phyloP scores from a whole-genome alignment of 2,797 vertebrate species.

The Hylomyscus alleni region DNA sequence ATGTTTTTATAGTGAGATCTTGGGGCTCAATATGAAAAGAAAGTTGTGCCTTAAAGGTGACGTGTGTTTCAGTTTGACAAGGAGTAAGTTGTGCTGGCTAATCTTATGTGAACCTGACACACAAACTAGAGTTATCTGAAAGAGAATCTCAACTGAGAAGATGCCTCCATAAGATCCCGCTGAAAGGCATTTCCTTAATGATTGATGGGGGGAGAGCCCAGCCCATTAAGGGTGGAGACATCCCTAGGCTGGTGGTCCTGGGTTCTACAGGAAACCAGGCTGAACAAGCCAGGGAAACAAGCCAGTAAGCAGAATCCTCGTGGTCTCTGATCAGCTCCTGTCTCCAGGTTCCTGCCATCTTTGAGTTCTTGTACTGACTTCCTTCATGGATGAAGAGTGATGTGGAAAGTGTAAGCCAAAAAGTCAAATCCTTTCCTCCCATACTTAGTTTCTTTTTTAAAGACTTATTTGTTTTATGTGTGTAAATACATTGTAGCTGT shows the following conservation, averaged over 20 bases:
- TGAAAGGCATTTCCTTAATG: background rate
- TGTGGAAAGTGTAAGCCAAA: too few species aligned
- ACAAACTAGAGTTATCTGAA: background rate
- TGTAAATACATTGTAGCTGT: too few species aligned
- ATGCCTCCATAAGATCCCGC: too few species aligned
- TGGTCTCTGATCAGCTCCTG: background rate
- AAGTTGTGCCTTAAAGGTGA: background rate
- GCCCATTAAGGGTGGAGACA: background rate
- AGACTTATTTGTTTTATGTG: too few species aligned
- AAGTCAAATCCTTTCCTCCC: too few species aligned
- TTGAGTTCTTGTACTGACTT: background rate
- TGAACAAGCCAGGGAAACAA: background rate
- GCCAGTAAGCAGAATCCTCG: background rate
- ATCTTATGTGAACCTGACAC: background rate
- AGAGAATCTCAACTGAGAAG: background rate
- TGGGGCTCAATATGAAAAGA: background rate
- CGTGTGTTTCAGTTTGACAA: background rate
- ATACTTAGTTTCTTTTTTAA: too few species aligned
- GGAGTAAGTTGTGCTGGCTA: background rate
- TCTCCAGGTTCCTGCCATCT: background rate
- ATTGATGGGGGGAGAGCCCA: background rate
- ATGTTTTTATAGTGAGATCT: background rate
- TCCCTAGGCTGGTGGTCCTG: background rate
- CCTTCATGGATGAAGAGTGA: background rate
- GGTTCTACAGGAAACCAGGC: background rate